A percentile compares a stretch with the other conserved stretches of the same genome.
Evolutionary conservation across 2,113 vertebrate genomes (phyloP).

Genomic region (Pollimyrus isidori): DNA sequence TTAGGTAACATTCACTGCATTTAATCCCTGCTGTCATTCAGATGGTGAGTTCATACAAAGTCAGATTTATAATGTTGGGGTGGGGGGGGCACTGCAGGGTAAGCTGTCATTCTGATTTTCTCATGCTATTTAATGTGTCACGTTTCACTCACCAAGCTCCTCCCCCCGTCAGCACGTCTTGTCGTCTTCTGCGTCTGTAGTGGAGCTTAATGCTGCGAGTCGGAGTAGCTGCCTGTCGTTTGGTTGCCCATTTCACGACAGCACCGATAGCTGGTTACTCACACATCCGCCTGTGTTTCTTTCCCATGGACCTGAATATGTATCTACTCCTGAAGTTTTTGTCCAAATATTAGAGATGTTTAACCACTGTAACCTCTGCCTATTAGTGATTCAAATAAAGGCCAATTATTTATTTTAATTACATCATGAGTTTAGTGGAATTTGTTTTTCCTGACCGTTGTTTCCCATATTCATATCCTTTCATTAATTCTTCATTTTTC

Average conservation of each 20-base stretch:
- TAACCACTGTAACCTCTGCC: background rate
- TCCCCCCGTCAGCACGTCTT: background rate
- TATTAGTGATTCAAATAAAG: background rate
- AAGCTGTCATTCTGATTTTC: background rate
- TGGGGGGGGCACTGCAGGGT: background rate
- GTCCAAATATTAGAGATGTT: background rate
- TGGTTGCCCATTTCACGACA: background rate
- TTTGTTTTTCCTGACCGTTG: background rate
- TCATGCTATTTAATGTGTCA: background rate
- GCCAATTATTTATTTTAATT: background rate
- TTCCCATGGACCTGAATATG: background rate
- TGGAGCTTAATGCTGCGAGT: background rate
- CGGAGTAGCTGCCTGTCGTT: background rate
- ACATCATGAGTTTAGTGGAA: background rate
- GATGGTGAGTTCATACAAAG: background rate
- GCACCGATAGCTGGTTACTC: background rate
- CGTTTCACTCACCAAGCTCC: too few species aligned
- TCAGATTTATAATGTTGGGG: background rate
- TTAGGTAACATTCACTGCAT: background rate
- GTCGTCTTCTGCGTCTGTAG: background rate
- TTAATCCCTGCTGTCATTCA: background rate
- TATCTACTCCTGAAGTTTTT: background rate
- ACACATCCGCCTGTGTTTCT: background rate
- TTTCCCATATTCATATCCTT: background rate
- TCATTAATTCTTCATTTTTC: background rate